A percentile compares a stretch with the other conserved stretches of the same genome.
Conservation (phyloP, 2,888 invertebrate genomes). For the Geotrupes spiniger region DNA sequence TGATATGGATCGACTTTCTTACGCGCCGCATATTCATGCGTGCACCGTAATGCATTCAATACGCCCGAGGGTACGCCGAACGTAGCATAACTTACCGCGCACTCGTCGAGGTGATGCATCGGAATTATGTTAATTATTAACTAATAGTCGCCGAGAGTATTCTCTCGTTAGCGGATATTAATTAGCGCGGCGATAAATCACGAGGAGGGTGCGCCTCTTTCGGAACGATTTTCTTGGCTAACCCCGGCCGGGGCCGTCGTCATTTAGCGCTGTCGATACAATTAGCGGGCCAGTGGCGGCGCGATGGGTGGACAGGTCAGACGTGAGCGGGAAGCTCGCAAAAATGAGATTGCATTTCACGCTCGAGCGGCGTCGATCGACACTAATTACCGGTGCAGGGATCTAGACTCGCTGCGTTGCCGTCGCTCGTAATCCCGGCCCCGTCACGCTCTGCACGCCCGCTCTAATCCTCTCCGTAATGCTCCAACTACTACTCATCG, state of each 20-base stretch:
- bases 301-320: slow-evolving; percentile 16
- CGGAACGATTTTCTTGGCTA: slow-evolving; percentile 1
- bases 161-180: slow-evolving; percentile 31
- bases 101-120: slow-evolving; percentile 8
- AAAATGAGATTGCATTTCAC: slow-evolving; percentile 46
- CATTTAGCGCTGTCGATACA: slow-evolving; percentile 28
- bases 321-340: slow-evolving; percentile 24
- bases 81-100: background rate
- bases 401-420: slow-evolving; percentile 22
- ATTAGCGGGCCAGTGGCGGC: slow-evolving; percentile 23
- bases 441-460: slow-evolving; percentile 21
- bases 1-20: slow-evolving; percentile 4
- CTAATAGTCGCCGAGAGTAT: slow-evolving; percentile 11
- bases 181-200: slow-evolving; percentile 31
- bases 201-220: slow-evolving; percentile 12
- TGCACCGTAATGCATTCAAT: background rate
- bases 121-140: slow-evolving; percentile 11
- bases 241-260: slow-evolving; percentile 10
- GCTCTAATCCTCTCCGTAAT: slow-evolving; percentile 11
- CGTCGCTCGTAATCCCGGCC: slow-evolving; percentile 17
- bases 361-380: slow-evolving; percentile 46
- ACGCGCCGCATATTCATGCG: slow-evolving; percentile 1
- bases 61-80: slow-evolving; percentile 1
- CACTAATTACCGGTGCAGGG: slow-evolving; percentile 43
- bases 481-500: slow-evolving; percentile 9